A percentile compares a stretch with the other conserved stretches of the same genome.
Evolutionary conservation across 2,797 vertebrate genomes (phyloP).

Genomic region (Leptoclinus maculatus): DNA sequence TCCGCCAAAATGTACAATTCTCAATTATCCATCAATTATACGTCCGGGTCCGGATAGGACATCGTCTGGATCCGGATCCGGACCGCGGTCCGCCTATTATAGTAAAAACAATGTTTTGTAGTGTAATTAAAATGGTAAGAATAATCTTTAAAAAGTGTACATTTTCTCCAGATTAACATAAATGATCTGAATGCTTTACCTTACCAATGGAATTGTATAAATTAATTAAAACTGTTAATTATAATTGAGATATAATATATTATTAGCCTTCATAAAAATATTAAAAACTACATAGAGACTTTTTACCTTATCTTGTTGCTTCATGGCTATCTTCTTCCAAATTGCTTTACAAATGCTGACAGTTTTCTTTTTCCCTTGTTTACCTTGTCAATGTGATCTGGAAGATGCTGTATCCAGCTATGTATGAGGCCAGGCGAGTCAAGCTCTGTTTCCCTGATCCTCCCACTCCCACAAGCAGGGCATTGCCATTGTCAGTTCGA

Average conservation of each 20-base stretch:
- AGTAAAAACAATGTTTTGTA: background rate
- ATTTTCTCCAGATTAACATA: background rate
- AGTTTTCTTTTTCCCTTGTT: background rate
- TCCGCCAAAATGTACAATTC: too few relatives aligned
- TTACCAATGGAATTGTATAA: background rate
- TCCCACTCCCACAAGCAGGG: conserved; percentile 89
- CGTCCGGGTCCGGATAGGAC: too few relatives aligned
- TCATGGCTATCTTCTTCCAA: background rate
- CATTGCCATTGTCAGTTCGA: conserved; percentile 87
- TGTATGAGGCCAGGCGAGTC: conserved; percentile 88
- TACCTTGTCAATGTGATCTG: conserved; percentile 90
- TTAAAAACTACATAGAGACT: background rate
- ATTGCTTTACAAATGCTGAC: background rate
- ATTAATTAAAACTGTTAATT: background rate
- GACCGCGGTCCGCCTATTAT: too few relatives aligned
- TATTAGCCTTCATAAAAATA: background rate
- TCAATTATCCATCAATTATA: too few relatives aligned
- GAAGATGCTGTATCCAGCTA: conserved; percentile 88
- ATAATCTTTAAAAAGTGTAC: background rate
- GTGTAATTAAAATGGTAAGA: background rate
- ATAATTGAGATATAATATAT: background rate
- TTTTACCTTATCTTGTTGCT: background rate
- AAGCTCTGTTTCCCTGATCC: conserved; percentile 92
- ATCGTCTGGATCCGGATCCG: too few relatives aligned
- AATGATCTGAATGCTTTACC: background rate